phyloP scores from a whole-genome alignment of 1,140 invertebrate species.

The Paraescarpia echinospica region DNA sequence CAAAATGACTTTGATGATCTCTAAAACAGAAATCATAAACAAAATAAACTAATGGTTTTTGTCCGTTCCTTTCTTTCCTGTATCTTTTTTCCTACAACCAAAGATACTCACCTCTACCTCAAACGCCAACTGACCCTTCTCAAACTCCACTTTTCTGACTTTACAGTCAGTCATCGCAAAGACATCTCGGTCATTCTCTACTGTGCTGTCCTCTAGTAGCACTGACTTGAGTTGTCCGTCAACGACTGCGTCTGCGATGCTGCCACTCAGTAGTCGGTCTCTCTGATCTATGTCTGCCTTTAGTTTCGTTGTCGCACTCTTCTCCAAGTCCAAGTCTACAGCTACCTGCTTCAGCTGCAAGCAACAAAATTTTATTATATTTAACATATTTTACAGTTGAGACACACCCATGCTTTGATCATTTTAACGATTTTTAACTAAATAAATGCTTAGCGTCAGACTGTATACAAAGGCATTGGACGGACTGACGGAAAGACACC shows the following conservation, averaged over 20 bases:
- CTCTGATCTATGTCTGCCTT: slow-evolving; percentile 28
- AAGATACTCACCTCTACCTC: slow-evolving; percentile 35
- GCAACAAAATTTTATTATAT: no score
- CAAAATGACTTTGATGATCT: no score
- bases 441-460: no score
- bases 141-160: slow-evolving; percentile 36
- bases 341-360: slow-evolving; percentile 38
- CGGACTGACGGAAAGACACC: no score
- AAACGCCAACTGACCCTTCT: slow-evolving; percentile 34
- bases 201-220: neutral
- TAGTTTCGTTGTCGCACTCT: slow-evolving; percentile 31
- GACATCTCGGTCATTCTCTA: neutral
- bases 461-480: no score
- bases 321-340: slow-evolving; percentile 35
- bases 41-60: no score
- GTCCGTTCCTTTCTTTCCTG: no score
- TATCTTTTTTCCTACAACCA: no score
- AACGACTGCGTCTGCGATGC: slow-evolving; percentile 13
- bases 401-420: no score
- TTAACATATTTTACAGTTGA: no score
- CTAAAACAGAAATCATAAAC: no score
- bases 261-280: neutral
- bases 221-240: neutral
- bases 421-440: no score
- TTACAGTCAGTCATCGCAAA: neutral